Evolutionary conservation across 2,113 vertebrate species (phyloP), one percentile per base, ranked within the genome.

Genomic region (Toxotes jaculatrix): DNA sequence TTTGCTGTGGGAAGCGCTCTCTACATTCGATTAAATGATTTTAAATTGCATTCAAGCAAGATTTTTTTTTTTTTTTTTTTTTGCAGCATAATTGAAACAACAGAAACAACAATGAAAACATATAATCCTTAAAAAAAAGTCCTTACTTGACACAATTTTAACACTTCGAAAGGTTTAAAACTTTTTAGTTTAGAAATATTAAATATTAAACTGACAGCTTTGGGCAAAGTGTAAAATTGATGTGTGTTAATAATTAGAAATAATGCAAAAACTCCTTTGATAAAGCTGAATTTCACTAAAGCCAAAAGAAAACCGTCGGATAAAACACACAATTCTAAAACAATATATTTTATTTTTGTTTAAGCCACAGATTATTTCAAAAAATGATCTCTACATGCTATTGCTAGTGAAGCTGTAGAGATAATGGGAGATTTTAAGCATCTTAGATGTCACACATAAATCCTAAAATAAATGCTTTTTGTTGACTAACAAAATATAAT

Each of bases 401-500:
- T 56, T 67, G 60, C 51, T n/a, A 69, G 57, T 45, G 47, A 67
- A 80, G 74, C 66, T 83, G 43, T 43, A 4, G 64, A 77, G 62
- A 72, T 72, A 66, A 82, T 69, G 65, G 57, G 38, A 79, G 40
- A 53, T 21, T 79, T 61, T 19, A n/a, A 63, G 51, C 57, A 36
- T 84, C 70, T 60, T 23, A 61, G 62, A 78, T 80, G 71, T 74
- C 55, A 74, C 12, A 31, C 36, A 78, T 63, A 31, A 86, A 85
- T 83, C 59, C 51, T 36, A 55, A 82, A 89, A 87, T 77, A 87
- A 85, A 79, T 45, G 38, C 32, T 68, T 85, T 71, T 85, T 80
- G 77, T 83, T 80, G 81, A 84, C 72, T 80, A 53, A 68, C 62
- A 74, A 79, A 64, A 74, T 38, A 74, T 57, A 47, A 75, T 79